Percentiles rank a stretch among this genome's conserved stretches.
Evolutionary conservation across 2,797 vertebrate species (phyloP).

Genomic region (Denticeps clupeoides): DNA sequence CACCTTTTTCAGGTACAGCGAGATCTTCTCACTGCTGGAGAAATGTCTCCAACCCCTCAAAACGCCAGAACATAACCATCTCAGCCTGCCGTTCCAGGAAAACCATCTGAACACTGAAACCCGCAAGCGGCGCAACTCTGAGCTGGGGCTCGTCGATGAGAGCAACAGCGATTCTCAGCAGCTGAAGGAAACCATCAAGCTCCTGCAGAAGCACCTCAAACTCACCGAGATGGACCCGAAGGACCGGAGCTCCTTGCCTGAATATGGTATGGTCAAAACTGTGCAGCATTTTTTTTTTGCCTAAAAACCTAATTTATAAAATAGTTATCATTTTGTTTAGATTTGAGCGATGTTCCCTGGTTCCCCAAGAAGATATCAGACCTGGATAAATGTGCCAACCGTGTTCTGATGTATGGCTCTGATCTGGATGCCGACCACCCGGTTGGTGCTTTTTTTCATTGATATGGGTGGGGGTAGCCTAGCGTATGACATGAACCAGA

Average conservation of each 20-base stretch:
- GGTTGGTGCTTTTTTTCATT: slow-evolving; percentile 48
- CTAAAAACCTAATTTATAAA: too few relatives aligned
- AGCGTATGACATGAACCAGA: too few relatives aligned
- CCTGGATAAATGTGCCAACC: slow-evolving; percentile 86
- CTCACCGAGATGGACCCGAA: slow-evolving; percentile 69
- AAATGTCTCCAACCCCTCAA: too few relatives aligned
- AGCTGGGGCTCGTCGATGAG: slow-evolving; percentile 92
- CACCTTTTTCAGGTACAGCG: slow-evolving; percentile 83
- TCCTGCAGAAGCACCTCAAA: slow-evolving; percentile 77
- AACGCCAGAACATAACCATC: too few relatives aligned
- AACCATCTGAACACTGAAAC: slow-evolving; percentile 94
- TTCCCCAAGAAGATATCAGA: slow-evolving; percentile 96
- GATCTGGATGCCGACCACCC: slow-evolving; percentile 94
- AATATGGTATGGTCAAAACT: slow-evolving; percentile 52
- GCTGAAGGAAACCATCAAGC: slow-evolving; percentile 80
- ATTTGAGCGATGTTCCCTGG: slow-evolving; percentile 77
- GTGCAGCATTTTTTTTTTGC: not conserved
- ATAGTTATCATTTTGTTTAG: too few relatives aligned
- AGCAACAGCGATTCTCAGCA: slow-evolving; percentile 88
- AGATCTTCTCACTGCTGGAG: not conserved
- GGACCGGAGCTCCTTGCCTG: slow-evolving; percentile 64
- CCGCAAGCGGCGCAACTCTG: slow-evolving; percentile 82
- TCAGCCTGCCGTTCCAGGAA: too few relatives aligned
- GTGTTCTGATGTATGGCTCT: slow-evolving; percentile 93
- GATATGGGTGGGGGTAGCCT: not conserved